These are phyloP conservation scores for Diadema setosum DNA, from an alignment of 35 echinoderm and acorn worm species.

Conservation along the genomic window DNA sequence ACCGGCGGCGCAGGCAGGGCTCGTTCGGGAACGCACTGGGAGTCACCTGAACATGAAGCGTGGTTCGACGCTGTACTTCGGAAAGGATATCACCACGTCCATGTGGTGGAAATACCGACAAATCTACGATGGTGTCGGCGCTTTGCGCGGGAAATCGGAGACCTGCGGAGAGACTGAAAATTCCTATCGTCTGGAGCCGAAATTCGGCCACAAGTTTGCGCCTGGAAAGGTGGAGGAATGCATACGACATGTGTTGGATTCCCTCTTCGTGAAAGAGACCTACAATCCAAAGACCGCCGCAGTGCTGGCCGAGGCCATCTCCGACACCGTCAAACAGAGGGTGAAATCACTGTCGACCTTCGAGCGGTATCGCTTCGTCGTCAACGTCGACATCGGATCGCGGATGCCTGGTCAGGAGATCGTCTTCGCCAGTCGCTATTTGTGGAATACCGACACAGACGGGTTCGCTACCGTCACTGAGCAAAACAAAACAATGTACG, in stretches of 20 bases:
- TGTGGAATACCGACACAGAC: slow-evolving; percentile 6
- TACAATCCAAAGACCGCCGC: background rate
- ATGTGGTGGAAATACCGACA: slow-evolving; percentile 23
- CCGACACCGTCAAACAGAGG: background rate
- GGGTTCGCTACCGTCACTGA: background rate
- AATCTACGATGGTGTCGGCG: background rate
- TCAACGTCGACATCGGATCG: slow-evolving; percentile 6
- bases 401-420: background rate
- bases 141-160: background rate
- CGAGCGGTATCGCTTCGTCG: background rate
- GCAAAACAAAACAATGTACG: slow-evolving; percentile 3
- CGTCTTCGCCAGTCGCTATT: background rate
- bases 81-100: background rate
- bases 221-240: background rate
- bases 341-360: background rate
- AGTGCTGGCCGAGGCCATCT: background rate
- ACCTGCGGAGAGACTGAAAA: background rate
- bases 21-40: background rate
- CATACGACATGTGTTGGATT: background rate
- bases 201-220: background rate
- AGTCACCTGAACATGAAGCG: slow-evolving; percentile 5
- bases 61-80: background rate
- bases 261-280: background rate
- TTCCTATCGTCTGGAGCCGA: background rate
- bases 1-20: background rate